phyloP scores from a whole-genome alignment of 2,888 invertebrate species.

The Morinoia aosen region DNA sequence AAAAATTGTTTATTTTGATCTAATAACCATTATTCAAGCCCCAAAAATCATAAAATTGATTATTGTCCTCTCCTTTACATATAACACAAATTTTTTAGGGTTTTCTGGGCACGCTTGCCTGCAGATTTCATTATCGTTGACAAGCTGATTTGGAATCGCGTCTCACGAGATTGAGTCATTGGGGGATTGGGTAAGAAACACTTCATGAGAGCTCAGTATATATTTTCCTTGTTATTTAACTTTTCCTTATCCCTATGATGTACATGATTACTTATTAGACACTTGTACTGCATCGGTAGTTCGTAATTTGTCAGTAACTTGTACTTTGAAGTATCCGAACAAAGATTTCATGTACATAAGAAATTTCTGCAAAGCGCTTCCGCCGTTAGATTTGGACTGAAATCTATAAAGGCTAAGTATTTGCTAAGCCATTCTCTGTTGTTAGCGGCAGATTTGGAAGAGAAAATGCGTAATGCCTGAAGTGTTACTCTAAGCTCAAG shows the following conservation, averaged over 20 bases:
- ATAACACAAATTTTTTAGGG: too few relatives aligned
- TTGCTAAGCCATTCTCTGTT: too few relatives aligned
- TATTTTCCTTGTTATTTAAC: not conserved
- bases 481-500: too few relatives aligned
- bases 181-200: not conserved
- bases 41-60: too few relatives aligned
- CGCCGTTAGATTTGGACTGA: not conserved
- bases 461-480: too few relatives aligned
- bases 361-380: not conserved
- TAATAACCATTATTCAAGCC: too few relatives aligned
- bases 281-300: not conserved
- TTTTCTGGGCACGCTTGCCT: too few relatives aligned
- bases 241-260: not conserved
- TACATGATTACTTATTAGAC: not conserved
- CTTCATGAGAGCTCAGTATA: not conserved
- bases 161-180: not conserved
- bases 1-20: too few relatives aligned
- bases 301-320: not conserved
- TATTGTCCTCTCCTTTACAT: too few relatives aligned
- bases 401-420: too few relatives aligned
- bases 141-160: not conserved
- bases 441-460: too few relatives aligned
- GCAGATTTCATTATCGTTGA: too few relatives aligned
- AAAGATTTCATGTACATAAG: not conserved
- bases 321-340: not conserved